phyloP scores from a whole-genome alignment of 2,888 invertebrate species.

The Myathropa florea region DNA sequence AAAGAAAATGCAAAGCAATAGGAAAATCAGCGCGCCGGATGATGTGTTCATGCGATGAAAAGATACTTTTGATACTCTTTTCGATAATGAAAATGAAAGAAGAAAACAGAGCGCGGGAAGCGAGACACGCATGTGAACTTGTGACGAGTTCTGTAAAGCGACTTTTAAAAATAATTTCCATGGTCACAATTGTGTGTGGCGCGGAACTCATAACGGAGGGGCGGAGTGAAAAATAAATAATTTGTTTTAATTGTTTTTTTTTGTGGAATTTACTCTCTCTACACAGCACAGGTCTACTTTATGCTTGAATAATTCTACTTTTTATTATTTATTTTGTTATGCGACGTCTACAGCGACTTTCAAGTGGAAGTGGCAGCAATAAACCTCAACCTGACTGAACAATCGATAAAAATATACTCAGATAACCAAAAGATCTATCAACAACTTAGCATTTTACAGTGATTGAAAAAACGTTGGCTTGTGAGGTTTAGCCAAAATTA shows the following conservation, averaged over 20 bases:
- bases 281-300: not conserved
- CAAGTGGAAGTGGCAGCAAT: no score
- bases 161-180: slow-evolving; percentile 22
- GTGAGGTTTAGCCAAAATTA: no score
- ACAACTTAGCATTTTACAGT: no score
- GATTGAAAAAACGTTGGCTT: no score
- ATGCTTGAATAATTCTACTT: no score
- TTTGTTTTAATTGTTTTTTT: slow-evolving; percentile 3
- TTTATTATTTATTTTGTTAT: no score
- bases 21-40: not conserved
- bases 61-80: not conserved
- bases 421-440: no score
- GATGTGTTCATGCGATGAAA: not conserved
- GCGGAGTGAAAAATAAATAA: not conserved
- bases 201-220: not conserved
- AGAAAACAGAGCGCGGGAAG: not conserved
- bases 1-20: not conserved
- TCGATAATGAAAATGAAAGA: slow-evolving; percentile 11
- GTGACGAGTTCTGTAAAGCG: slow-evolving; percentile 1
- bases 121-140: slow-evolving; percentile 44
- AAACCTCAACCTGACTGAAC: no score
- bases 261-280: not conserved
- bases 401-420: no score
- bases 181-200: slow-evolving; percentile 8
- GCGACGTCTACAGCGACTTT: no score